A percentile compares a stretch with the other conserved stretches of the same genome.
Evolutionary conservation across 2,888 invertebrate species (phyloP).

Genomic region (Latheticus oryzae): DNA sequence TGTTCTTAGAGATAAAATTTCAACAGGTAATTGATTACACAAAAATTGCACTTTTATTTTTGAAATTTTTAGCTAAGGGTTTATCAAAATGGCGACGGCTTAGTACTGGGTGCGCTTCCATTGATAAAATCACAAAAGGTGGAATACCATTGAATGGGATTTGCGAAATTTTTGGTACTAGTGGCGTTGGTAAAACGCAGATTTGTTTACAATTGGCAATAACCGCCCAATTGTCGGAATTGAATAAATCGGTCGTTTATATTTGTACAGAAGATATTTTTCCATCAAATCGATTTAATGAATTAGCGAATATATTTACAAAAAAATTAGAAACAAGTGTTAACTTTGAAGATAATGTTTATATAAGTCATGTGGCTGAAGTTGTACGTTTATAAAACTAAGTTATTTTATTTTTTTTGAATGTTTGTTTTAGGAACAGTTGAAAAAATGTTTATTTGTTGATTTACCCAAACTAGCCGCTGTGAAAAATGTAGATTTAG

Average conservation of each 20-base stretch:
- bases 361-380: conserved; percentile 75
- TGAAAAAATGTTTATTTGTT: conserved; percentile 68
- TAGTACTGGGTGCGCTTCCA: conserved; percentile 69
- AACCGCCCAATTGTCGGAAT: conserved; percentile 73
- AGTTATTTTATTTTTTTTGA: conserved; percentile 3
- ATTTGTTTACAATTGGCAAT: conserved; percentile 78
- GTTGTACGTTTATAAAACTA: conserved; percentile 54
- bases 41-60: too few relatives aligned
- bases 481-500: conserved; percentile 65
- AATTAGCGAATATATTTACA: conserved; percentile 64
- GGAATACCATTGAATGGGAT: conserved; percentile 77
- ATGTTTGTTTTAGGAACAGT: conserved; percentile 65
- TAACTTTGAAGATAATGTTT: conserved; percentile 71
- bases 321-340: conserved; percentile 4
- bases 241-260: conserved; percentile 73
- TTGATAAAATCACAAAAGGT: conserved; percentile 74
- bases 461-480: conserved; percentile 69
- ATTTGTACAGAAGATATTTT: conserved; percentile 84
- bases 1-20: conserved; percentile 43
- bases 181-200: conserved; percentile 86
- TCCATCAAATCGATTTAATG: conserved; percentile 75
- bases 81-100: conserved; percentile 56
- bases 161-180: conserved; percentile 84
- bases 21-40: conserved; percentile 16
- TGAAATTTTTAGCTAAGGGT: conserved; percentile 46